Conservation (phyloP, 2,888 invertebrate species). For the Cremastinae sp. region DNA sequence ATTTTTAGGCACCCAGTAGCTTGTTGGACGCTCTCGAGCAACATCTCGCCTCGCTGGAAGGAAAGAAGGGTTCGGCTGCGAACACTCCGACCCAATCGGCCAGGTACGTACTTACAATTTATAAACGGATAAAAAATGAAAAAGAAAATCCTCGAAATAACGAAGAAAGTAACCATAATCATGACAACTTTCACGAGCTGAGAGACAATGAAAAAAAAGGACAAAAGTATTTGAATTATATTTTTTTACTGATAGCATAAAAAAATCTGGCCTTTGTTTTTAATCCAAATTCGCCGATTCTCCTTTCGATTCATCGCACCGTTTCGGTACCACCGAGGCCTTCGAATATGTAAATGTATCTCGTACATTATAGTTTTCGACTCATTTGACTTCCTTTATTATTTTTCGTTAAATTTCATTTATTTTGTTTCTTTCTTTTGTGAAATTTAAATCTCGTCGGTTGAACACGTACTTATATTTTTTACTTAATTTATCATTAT, state of each 20-base stretch:
- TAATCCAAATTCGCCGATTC: slow-evolving; percentile 61
- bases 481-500: slow-evolving; percentile 17
- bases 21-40: slow-evolving; percentile 98
- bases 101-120: slow-evolving; percentile 82
- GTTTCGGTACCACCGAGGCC: slow-evolving; percentile 41
- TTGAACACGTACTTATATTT: not conserved
- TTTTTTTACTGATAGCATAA: not conserved
- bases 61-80: slow-evolving; percentile 92
- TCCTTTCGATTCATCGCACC: slow-evolving; percentile 57
- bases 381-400: slow-evolving; percentile 43
- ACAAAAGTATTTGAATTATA: slow-evolving; percentile 26
- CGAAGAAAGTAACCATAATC: slow-evolving; percentile 4
- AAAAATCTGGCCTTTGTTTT: slow-evolving; percentile 50
- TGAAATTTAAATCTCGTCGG: slow-evolving; percentile 15
- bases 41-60: slow-evolving; percentile 95
- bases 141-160: slow-evolving; percentile 43
- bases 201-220: slow-evolving; percentile 49
- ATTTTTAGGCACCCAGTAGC: slow-evolving; percentile 91
- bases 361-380: slow-evolving; percentile 50
- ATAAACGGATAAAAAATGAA: no score
- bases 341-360: no score
- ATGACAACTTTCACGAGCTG: slow-evolving; percentile 44
- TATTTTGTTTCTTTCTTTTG: not conserved
- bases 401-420: slow-evolving; percentile 18
- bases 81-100: slow-evolving; percentile 93